phyloP scores from a whole-genome alignment of 2,888 invertebrate species.

The Tiphia femorata region DNA sequence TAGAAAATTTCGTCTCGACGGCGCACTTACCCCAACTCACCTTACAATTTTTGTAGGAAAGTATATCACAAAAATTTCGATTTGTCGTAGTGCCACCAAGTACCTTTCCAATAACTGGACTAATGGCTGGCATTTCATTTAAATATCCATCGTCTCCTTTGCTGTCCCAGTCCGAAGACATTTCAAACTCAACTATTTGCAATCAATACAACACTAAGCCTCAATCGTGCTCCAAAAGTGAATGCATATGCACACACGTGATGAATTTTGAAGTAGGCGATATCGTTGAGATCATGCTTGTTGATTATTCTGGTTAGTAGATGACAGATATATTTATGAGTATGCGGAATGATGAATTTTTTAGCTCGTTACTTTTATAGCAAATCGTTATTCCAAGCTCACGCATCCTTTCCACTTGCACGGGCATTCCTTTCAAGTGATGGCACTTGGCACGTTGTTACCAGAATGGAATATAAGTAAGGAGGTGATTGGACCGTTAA shows the following conservation, averaged over 20 bases:
- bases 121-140: constrained; percentile 67
- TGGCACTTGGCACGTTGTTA: constrained; percentile 45
- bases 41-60: no score
- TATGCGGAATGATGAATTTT: no score
- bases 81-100: constrained; percentile 6
- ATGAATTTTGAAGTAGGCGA: constrained; percentile 53
- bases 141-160: constrained; percentile 64
- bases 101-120: constrained; percentile 50
- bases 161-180: constrained; percentile 59
- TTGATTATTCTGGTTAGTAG: no score
- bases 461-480: constrained; percentile 45
- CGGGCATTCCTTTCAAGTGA: constrained; percentile 64
- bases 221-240: constrained; percentile 63
- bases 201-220: no score
- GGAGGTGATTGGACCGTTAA: constrained; percentile 29
- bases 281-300: constrained; percentile 67
- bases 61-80: no score
- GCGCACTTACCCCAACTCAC: constrained; percentile 81
- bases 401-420: constrained; percentile 69
- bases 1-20: no score
- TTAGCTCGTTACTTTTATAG: constrained; percentile 5
- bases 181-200: constrained; percentile 9
- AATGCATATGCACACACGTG: constrained; percentile 66
- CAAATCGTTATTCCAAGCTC: constrained; percentile 23
- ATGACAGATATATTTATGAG: no score